These are phyloP conservation scores for Mechanitis mazaeus DNA, from an alignment of 2,888 invertebrate genomes.

Conservation along the genomic window DNA sequence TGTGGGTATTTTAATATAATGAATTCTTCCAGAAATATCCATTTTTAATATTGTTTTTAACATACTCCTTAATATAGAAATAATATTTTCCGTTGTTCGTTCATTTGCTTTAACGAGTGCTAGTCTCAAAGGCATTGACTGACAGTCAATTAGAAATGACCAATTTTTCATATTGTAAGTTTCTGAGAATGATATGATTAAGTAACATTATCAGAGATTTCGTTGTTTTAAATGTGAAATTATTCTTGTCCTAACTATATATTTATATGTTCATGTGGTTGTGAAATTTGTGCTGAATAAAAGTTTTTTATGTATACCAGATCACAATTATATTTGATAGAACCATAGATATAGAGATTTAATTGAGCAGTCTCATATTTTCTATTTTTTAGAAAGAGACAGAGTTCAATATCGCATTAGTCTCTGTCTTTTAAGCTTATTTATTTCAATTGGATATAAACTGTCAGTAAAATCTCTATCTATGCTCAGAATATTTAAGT, in stretches of 20 bases:
- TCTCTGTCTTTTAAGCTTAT: no score
- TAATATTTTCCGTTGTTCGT: no score
- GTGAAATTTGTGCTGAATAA: slow-evolving; percentile 1
- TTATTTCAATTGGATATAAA: no score
- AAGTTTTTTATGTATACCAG: background rate
- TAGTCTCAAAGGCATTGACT: background rate
- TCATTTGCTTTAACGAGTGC: background rate
- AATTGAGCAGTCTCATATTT: no score
- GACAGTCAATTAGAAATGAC: slow-evolving; percentile 1
- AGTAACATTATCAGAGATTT: slow-evolving; percentile 1
- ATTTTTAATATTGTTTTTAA: no score
- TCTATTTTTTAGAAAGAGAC: no score
- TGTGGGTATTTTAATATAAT: background rate
- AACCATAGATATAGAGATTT: no score
- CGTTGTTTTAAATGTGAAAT: background rate
- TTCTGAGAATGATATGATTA: background rate
- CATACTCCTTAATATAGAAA: no score
- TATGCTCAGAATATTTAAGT: background rate
- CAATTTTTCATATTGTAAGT: background rate
- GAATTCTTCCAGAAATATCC: background rate
- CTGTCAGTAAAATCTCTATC: background rate
- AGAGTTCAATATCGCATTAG: no score
- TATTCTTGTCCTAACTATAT: background rate
- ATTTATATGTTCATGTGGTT: background rate
- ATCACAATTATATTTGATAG: no score